A percentile compares a stretch with the other conserved stretches of the same genome.
These are phyloP conservation scores for Biston stratarius DNA, from an alignment of 2,888 invertebrate genomes.

Conservation along the genomic window DNA sequence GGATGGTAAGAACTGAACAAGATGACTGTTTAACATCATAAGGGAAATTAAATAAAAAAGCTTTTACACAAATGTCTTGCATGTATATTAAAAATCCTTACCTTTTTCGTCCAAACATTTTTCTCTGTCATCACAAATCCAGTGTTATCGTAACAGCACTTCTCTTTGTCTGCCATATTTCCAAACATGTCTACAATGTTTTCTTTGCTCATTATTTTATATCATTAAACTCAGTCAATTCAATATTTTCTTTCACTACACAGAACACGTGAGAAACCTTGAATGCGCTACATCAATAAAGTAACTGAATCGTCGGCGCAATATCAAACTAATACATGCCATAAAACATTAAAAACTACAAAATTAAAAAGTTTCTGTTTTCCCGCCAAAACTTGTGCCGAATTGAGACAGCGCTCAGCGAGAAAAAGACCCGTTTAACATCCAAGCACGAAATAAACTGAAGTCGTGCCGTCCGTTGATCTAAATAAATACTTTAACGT, in stretches of 20 bases:
- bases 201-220: constrained; percentile 44
- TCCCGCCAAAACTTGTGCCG: constrained; percentile 48
- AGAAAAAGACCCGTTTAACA: constrained; percentile 36
- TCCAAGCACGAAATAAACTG: constrained; percentile 42
- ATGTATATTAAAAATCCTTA: constrained; percentile 4
- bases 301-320: constrained; percentile 41
- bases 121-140: constrained; percentile 76
- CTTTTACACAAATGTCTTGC: background rate
- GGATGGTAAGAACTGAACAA: no score
- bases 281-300: constrained; percentile 49
- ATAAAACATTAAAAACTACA: constrained; percentile 16
- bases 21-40: background rate
- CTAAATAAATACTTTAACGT: constrained; percentile 33
- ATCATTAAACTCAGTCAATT: constrained; percentile 7
- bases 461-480: constrained; percentile 28
- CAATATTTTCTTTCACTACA: constrained; percentile 41
- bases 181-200: constrained; percentile 32
- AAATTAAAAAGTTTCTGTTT: constrained; percentile 2
- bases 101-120: constrained; percentile 60
- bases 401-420: constrained; percentile 23
- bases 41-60: background rate
- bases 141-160: constrained; percentile 70
- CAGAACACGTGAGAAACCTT: constrained; percentile 50
- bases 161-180: constrained; percentile 56
- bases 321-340: constrained; percentile 18